Conservation (phyloP, 2,113 vertebrate genomes). For the Vireo altiloquus region DNA sequence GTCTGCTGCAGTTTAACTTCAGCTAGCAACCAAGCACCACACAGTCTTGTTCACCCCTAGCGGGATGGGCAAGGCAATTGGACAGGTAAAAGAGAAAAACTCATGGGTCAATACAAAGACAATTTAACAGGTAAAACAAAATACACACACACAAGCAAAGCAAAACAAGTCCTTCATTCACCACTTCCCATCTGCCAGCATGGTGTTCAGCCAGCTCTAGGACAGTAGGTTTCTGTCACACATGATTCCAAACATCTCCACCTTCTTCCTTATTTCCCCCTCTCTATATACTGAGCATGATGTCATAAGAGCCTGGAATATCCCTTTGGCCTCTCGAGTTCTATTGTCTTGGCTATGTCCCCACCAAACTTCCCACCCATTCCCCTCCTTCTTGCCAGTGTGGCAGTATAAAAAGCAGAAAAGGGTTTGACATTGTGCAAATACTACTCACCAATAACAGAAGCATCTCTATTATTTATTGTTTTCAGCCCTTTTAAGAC, state of each 20-base stretch:
- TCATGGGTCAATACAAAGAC: background rate
- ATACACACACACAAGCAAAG: background rate
- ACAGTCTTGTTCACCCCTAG: background rate
- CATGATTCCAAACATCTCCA: background rate
- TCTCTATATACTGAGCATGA: background rate
- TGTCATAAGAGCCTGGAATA: background rate
- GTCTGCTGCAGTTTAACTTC: background rate
- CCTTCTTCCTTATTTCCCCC: background rate
- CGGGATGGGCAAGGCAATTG: background rate
- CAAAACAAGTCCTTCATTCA: background rate
- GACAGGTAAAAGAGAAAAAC: background rate
- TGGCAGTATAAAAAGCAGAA: background rate
- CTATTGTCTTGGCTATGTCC: background rate
- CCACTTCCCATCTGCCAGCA: background rate
- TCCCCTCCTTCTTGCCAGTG: background rate
- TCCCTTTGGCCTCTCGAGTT: background rate
- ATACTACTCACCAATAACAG: background rate
- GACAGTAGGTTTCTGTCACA: background rate
- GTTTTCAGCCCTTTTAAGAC: background rate
- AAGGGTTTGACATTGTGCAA: background rate
- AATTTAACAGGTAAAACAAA: background rate
- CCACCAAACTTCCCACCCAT: background rate
- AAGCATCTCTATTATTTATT: background rate
- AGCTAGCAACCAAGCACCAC: background rate
- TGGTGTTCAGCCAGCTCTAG: background rate